Evolutionary conservation across 2,797 vertebrate genomes (phyloP), one percentile per base, ranked within the genome.

Genomic region (Smutsia temminckii): DNA sequence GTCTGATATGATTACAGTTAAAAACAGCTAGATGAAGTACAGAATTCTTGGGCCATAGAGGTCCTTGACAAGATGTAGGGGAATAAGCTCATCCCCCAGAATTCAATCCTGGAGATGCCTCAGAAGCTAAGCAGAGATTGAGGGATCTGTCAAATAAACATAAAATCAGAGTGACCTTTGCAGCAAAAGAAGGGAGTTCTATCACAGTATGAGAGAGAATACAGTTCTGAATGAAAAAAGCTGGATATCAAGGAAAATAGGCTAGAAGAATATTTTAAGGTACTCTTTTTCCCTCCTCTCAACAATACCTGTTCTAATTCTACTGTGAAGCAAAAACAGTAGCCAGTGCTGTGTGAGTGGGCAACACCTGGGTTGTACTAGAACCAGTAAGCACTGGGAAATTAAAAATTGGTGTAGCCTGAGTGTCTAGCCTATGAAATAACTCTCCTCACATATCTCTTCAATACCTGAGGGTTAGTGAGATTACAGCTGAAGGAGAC

Each of bases 141-240:
- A 90, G 23, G 17, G 59, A 86, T 88, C 32, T 87, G 46, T 74
- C 49, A 93, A 80, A 92, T 69, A 87, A 78, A 81, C 46, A 85
- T 72, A 72, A 85, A 96, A 51, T 66, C 37, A 86, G 49, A 89
- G 59, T 77, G 46, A 63, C 27, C 25, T 72, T 85, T 42, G 66
- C 40, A 85, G 72, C 37, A 89, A 92, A 93, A 74, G 11, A 91
- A 91, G 25, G 23, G 6, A 46, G 16, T 6, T 85, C 51, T 29
- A 78, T 78, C 40, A 61, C 8, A 85, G 11, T 49, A 16, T 63
- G 57, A 89, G 51, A 32, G n/a, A 74, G 40, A 93, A 75, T 83
- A 3, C 12, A 89, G 49, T 61, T 40, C 6, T 87, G n/a, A 57
- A 51, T 64, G 34, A 93, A 91, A 93, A 96, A 80, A 49, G 18